Conservation (phyloP, 2,797 vertebrate genomes). For the Lepidocolaptes lacrymiger region DNA sequence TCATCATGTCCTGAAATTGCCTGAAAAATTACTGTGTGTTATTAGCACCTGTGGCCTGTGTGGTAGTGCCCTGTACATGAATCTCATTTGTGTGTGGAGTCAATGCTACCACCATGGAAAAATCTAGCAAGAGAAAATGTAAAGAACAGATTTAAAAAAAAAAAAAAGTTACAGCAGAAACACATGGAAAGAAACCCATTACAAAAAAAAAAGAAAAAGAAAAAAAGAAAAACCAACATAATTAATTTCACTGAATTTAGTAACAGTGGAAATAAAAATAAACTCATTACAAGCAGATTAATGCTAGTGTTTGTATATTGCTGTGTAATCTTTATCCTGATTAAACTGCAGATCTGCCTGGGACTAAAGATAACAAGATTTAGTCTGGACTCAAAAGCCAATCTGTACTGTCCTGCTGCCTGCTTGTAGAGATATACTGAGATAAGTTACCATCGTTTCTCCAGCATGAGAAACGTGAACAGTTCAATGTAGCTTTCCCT, state of each 20-base stretch:
- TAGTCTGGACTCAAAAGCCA: background rate
- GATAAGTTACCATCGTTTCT: background rate
- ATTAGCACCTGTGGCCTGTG: background rate
- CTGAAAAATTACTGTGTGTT: background rate
- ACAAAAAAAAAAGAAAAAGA: too few relatives aligned
- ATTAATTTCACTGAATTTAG: background rate
- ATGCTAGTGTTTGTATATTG: background rate
- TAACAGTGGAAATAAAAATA: background rate
- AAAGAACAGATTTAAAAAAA: background rate
- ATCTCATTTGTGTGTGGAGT: background rate
- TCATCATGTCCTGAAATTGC: background rate
- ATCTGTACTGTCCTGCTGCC: background rate
- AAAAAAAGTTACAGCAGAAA: background rate
- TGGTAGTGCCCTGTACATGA: background rate
- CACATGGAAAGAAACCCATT: background rate
- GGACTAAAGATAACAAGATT: background rate
- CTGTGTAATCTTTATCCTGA: background rate
- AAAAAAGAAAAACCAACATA: background rate
- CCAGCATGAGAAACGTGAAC: background rate
- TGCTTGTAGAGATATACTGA: background rate
- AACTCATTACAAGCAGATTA: background rate
- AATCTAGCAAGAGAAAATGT: background rate
- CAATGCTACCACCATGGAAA: background rate
- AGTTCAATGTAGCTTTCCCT: background rate
- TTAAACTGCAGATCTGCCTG: background rate